phyloP scores from a whole-genome alignment of 2,888 invertebrate species.

The Noctua comes region DNA sequence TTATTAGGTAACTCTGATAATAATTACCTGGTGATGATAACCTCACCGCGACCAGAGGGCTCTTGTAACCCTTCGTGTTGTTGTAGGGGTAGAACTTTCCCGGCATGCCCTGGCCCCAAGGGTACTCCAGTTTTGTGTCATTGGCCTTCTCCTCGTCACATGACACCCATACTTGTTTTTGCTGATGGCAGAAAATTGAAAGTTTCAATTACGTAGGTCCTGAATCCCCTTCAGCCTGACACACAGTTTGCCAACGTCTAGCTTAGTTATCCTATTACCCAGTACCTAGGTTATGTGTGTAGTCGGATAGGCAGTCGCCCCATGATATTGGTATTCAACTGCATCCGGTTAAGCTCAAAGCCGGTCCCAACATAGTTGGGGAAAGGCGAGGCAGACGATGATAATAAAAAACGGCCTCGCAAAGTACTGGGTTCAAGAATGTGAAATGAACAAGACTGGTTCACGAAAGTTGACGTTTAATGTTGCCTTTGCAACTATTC shows the following conservation, averaged over 20 bases:
- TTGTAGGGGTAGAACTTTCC: slow-evolving; percentile 90
- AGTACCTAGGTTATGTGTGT: no score
- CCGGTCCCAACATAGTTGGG: no score
- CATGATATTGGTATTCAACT: no score
- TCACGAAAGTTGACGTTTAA: not conserved
- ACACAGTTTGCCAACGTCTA: no score
- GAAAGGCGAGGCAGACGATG: no score
- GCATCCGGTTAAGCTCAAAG: no score
- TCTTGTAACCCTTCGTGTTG: slow-evolving; percentile 86
- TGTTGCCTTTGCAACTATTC: not conserved
- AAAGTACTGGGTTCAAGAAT: no score
- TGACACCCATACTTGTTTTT: slow-evolving; percentile 93
- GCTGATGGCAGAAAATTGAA: slow-evolving; percentile 73
- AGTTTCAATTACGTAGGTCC: not conserved
- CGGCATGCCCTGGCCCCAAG: slow-evolving; percentile 91
- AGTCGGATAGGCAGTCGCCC: no score
- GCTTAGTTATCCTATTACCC: no score
- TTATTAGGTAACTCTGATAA: not conserved
- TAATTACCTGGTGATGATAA: slow-evolving; percentile 47
- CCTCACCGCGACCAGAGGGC: slow-evolving; percentile 89
- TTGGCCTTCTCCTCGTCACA: slow-evolving; percentile 94
- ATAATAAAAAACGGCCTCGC: no score
- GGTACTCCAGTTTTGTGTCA: slow-evolving; percentile 79
- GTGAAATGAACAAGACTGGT: not conserved
- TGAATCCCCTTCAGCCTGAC: not conserved